Evolutionary conservation across 2,888 invertebrate species (phyloP), one percentile per base, ranked within the genome.

Genomic region (Temnothorax rugatulus): DNA sequence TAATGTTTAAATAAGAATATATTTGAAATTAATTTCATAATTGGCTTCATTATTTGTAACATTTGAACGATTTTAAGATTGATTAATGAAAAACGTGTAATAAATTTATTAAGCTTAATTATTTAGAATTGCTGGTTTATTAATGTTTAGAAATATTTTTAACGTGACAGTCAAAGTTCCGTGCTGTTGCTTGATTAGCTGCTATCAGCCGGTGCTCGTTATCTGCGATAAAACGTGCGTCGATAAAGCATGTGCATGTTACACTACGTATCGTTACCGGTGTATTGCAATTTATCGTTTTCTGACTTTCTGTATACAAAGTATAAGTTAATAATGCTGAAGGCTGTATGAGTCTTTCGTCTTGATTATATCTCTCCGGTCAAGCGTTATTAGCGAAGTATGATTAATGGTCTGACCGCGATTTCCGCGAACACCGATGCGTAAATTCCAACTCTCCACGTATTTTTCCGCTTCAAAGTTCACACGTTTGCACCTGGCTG

Each of bases 321-420:
- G 29, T 63, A n/a, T 64, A 44, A 68, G 41, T 76, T 76, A 75
- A 66, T 68, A 75, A 75, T 75, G 25, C 47, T 47, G 44, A 57
- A 66, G 4, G 7, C 13, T 75, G 13, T 21, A 11, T 9, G 18
- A 38, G 34, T 34, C 21, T 29, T 15, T 74, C 59, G 7, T 29
- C 18, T 4, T 29, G 34, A 75, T 76, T 82, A 76, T 47, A 75
- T 79, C 59, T 59, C n/a, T 38, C 18, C 9, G 25, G 50, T 59
- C 3, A 66, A 76, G 64, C n/a, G 47, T 47, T 64, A 75, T 76
- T 44, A 38, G 21, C 41, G 25, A 59, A 76, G 15, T 66, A 3
- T 59, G 25, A 69, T 83, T 61, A 77, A 83, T 50, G 18, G 59
- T 29, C 25, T 54, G 57, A 44, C 34, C 34, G 38, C n/a, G 9